Evolutionary conservation across 30 jellyfish, hydroid and myxozoan species (phyloP).

Genomic region (Aurelia aurita complex sp. Pacific): DNA sequence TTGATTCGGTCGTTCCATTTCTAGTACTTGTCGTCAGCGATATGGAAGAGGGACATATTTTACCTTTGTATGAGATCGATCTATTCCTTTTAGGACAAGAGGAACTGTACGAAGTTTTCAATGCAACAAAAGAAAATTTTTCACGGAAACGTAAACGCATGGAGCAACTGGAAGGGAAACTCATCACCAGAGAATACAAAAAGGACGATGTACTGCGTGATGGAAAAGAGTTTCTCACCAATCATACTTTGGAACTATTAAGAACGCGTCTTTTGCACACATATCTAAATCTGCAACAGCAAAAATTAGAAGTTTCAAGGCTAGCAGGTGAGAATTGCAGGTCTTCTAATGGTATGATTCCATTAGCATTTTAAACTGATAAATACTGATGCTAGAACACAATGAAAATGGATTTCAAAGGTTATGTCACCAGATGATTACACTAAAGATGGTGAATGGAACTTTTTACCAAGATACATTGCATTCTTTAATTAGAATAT

Average conservation of each 20-base stretch:
- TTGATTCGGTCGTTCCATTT: no score
- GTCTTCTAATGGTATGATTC: no score
- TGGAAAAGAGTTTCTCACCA: slow-evolving; percentile 1
- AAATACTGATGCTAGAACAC: no score
- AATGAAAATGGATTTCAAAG: no score
- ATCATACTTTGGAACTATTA: not conserved
- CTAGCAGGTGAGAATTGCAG: not conserved
- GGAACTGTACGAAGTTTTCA: not conserved
- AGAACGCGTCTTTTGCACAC: slow-evolving; percentile 6
- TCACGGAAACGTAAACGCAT: not conserved
- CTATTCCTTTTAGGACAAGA: not conserved
- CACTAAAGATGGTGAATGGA: no score
- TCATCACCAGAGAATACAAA: not conserved
- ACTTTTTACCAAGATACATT: no score
- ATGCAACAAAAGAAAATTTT: not conserved
- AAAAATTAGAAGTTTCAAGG: not conserved
- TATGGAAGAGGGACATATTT: no score
- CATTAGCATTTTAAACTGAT: no score
- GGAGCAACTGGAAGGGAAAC: not conserved
- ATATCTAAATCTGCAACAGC: not conserved
- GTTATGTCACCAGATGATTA: no score
- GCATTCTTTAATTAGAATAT: no score
- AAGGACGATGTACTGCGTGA: not conserved
- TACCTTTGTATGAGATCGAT: no score
- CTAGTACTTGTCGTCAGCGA: no score